A percentile compares a stretch with the other conserved stretches of the same genome.
Evolutionary conservation across 2,888 invertebrate species (phyloP).

Genomic region (Archaeoteleia sp.): DNA sequence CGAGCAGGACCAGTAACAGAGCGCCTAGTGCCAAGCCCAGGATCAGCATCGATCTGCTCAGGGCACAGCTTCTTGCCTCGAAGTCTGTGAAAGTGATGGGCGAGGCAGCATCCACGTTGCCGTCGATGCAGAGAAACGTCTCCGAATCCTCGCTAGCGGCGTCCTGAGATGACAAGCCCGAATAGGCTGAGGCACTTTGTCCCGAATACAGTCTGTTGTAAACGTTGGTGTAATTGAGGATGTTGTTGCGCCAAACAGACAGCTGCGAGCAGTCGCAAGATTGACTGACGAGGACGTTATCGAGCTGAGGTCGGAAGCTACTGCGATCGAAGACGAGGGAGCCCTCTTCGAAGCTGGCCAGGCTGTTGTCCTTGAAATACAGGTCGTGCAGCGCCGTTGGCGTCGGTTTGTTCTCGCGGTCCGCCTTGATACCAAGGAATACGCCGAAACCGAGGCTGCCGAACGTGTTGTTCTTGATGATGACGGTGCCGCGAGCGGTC

Average conservation of each 20-base stretch:
- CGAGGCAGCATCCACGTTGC: slow-evolving; percentile 45
- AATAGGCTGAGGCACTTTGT: slow-evolving; percentile 49
- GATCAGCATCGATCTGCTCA: slow-evolving; percentile 65
- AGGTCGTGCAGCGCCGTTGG: slow-evolving; percentile 77
- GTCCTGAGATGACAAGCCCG: slow-evolving; percentile 56
- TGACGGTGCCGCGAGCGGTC: slow-evolving; percentile 78
- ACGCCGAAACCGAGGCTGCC: slow-evolving; percentile 78
- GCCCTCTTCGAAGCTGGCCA: slow-evolving; percentile 77
- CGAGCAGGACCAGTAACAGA: slow-evolving; percentile 54
- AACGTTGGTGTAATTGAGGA: slow-evolving; percentile 69
- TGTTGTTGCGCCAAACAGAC: slow-evolving; percentile 66
- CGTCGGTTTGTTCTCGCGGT: slow-evolving; percentile 73
- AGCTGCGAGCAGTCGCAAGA: slow-evolving; percentile 79
- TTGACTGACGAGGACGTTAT: slow-evolving; percentile 78
- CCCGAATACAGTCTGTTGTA: slow-evolving; percentile 63
- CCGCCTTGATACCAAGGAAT: slow-evolving; percentile 78
- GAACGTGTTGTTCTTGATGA: slow-evolving; percentile 82
- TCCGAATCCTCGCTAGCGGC: slow-evolving; percentile 64
- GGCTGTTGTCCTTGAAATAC: slow-evolving; percentile 80
- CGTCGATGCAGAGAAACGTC: slow-evolving; percentile 66
- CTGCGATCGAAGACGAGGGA: slow-evolving; percentile 79
- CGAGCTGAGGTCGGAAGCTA: slow-evolving; percentile 78
- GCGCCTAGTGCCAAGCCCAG: slow-evolving; percentile 60
- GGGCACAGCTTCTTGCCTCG: slow-evolving; percentile 64
- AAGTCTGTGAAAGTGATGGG: slow-evolving; percentile 64